Conservation (phyloP, 92 coral and sea anemone genomes). For the Desmophyllum pertusum region DNA sequence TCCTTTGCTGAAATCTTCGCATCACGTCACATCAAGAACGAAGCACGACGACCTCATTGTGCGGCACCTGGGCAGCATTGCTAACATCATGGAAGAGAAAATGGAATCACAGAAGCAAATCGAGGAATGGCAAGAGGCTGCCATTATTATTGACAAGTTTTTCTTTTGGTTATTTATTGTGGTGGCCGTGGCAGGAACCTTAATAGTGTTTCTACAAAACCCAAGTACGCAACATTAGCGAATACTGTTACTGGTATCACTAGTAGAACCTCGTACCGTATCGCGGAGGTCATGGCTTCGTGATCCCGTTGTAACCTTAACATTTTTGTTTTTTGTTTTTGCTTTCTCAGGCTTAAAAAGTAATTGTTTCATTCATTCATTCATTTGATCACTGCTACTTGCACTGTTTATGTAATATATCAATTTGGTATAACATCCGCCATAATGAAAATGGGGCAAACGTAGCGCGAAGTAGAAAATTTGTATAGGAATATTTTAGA, state of each 20-base stretch:
- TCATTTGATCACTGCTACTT: too few species aligned
- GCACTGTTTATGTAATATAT: too few species aligned
- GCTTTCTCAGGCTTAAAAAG: too few species aligned
- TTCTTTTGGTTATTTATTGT: slow-evolving; percentile 58
- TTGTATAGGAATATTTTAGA: too few species aligned
- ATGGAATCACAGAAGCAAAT: neutral
- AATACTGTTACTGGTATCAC: neutral
- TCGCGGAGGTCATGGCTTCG: too few species aligned
- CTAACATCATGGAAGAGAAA: slow-evolving; percentile 6
- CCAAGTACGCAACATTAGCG: neutral
- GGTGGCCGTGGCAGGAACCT: slow-evolving; percentile 31
- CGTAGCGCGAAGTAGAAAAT: too few species aligned
- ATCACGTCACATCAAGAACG: neutral
- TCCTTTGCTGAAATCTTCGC: neutral
- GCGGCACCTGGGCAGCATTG: neutral
- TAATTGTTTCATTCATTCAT: too few species aligned
- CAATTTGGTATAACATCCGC: too few species aligned
- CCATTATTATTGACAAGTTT: slow-evolving; percentile 50
- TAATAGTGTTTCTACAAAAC: neutral
- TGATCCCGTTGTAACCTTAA: too few species aligned
- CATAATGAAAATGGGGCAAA: too few species aligned
- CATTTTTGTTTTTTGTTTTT: too few species aligned
- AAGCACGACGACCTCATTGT: neutral
- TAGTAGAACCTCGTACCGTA: too few species aligned
- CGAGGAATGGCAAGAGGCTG: slow-evolving; percentile 63